phyloP scores from a whole-genome alignment of 2,113 vertebrate genomes.

The Trichechus manatus region DNA sequence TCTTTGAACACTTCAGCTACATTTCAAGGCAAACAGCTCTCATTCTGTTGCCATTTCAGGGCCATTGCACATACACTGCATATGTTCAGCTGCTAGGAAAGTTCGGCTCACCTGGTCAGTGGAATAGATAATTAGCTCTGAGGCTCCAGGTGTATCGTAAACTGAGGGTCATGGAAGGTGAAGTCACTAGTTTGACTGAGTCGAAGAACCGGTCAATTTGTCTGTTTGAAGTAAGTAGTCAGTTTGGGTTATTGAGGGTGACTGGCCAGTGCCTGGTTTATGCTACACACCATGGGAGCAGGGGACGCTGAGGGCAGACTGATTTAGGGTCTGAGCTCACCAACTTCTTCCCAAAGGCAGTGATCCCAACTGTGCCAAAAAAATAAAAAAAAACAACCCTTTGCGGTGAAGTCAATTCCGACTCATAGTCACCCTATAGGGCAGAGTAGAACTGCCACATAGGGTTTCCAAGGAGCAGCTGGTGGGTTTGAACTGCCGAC shows the following conservation, averaged over 20 bases:
- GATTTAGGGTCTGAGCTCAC: no score
- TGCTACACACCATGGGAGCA: background rate
- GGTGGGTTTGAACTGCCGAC: no score
- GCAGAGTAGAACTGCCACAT: no score
- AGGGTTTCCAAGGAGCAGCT: no score
- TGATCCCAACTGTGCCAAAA: background rate
- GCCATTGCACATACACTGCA: fast-evolving
- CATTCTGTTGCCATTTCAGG: background rate
- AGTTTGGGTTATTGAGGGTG: background rate
- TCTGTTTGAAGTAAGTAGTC: background rate
- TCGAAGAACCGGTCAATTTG: background rate
- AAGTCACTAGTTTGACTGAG: background rate
- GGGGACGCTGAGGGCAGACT: background rate
- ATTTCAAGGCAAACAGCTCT: background rate
- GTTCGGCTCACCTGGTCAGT: background rate
- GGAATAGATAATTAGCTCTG: background rate
- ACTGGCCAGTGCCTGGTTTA: background rate
- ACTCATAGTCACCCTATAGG: no score
- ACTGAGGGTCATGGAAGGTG: background rate
- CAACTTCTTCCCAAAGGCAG: background rate
- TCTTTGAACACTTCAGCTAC: background rate
- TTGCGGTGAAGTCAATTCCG: no score
- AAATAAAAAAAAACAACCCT: no score
- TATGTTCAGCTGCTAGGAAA: background rate
- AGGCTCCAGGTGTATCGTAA: no score